phyloP scores from a whole-genome alignment of 1,140 invertebrate genomes.

The Ditylenchus dipsaci region DNA sequence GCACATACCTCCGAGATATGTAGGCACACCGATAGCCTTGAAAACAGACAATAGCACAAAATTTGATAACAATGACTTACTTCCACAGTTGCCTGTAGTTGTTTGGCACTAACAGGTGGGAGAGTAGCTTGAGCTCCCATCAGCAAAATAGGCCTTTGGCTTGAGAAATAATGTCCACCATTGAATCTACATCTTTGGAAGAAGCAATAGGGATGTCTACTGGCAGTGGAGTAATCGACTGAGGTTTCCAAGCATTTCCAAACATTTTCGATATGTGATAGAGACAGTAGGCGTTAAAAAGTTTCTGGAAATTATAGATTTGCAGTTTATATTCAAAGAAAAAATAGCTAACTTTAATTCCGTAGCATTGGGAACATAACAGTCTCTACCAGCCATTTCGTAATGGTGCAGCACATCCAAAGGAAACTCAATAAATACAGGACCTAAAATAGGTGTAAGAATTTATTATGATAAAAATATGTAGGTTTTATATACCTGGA shows the following conservation, averaged over 20 bases:
- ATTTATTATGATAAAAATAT: no score
- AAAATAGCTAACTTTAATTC: neutral
- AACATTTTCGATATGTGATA: slow-evolving; percentile 66
- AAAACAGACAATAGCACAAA: slow-evolving; percentile 20
- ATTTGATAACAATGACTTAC: neutral
- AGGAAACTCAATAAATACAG: slow-evolving; percentile 69
- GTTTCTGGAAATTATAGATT: slow-evolving; percentile 31
- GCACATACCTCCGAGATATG: slow-evolving; percentile 68
- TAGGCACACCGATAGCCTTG: slow-evolving; percentile 65
- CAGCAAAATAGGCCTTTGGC: slow-evolving; percentile 63
- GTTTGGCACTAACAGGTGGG: slow-evolving; percentile 63
- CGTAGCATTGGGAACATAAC: slow-evolving; percentile 60
- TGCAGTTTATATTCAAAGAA: neutral
- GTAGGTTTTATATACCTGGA: slow-evolving; percentile 58
- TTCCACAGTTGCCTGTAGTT: slow-evolving; percentile 26
- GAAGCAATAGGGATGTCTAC: slow-evolving; percentile 58
- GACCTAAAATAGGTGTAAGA: slow-evolving; percentile 47
- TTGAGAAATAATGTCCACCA: slow-evolving; percentile 58
- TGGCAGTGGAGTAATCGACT: slow-evolving; percentile 62
- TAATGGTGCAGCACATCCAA: slow-evolving; percentile 69
- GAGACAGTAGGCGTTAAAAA: slow-evolving; percentile 62
- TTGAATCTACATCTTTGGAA: slow-evolving; percentile 59
- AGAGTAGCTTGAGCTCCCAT: slow-evolving; percentile 67
- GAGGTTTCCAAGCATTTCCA: slow-evolving; percentile 64
- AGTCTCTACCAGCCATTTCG: slow-evolving; percentile 63